Evolutionary conservation across 2,888 invertebrate species (phyloP).

Genomic region (Orchestes rusci): DNA sequence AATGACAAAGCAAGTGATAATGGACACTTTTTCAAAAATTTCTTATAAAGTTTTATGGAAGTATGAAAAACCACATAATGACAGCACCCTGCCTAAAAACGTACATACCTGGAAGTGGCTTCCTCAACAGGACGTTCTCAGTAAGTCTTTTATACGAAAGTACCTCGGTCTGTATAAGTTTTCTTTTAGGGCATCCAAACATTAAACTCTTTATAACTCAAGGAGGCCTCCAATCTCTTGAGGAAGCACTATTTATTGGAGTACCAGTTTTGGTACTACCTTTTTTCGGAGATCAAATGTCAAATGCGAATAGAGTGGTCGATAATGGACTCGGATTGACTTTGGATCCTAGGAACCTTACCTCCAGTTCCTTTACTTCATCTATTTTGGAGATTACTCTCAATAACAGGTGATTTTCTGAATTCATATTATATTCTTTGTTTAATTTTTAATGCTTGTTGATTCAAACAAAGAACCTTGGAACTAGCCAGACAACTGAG

Average conservation of each 20-base stretch:
- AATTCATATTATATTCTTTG: not conserved
- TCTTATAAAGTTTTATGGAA: conserved; percentile 4
- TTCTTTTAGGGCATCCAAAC: conserved; percentile 3
- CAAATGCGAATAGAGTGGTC: not conserved
- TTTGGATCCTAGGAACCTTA: not conserved
- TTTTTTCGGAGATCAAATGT: conserved; percentile 1
- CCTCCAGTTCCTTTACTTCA: not conserved
- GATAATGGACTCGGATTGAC: not conserved
- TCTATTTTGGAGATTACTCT: not conserved
- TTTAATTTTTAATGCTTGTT: not conserved
- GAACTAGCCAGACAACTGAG: not conserved
- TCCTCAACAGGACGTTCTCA: conserved; percentile 4
- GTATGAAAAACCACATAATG: not conserved
- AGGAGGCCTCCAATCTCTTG: conserved; percentile 3
- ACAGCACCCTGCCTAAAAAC: conserved; percentile 3
- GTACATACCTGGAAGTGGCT: not conserved
- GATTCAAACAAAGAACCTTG: not conserved
- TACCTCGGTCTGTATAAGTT: no score
- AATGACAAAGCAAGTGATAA: not conserved
- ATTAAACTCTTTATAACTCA: conserved; percentile 4
- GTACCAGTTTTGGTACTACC: conserved; percentile 1
- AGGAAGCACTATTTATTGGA: not conserved
- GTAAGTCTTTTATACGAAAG: no score
- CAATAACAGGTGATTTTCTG: not conserved
- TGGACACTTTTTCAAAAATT: not conserved